A percentile compares a stretch with the other conserved stretches of the same genome.
These are phyloP conservation scores for Pangasianodon gigas DNA, from an alignment of 2,113 vertebrate genomes.

Conservation along the genomic window DNA sequence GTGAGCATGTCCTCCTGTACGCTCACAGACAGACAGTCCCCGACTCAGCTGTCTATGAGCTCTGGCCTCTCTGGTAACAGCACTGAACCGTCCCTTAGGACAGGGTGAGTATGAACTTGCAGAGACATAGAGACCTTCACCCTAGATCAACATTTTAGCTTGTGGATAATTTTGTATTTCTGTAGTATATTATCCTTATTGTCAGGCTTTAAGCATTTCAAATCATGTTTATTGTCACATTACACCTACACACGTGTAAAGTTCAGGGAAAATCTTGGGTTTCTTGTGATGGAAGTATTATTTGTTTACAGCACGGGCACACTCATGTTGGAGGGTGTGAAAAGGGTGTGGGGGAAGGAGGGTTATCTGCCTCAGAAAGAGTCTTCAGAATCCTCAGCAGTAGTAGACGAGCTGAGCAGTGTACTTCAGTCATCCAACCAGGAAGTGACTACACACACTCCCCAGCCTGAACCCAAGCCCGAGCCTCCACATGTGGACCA, in stretches of 20 bases:
- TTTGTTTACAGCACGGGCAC: slow-evolving; percentile 71
- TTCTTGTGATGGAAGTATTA: background rate
- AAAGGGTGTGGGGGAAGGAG: slow-evolving; percentile 90
- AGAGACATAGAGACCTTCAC: background rate
- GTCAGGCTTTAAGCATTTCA: background rate
- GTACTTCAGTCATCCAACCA: slow-evolving; percentile 54
- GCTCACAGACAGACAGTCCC: slow-evolving; percentile 86
- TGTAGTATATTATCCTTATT: background rate
- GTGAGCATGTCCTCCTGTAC: slow-evolving; percentile 79
- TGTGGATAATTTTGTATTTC: background rate
- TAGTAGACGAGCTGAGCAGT: slow-evolving; percentile 56
- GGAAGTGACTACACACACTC: slow-evolving; percentile 53
- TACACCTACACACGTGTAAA: background rate
- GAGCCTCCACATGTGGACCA: slow-evolving; percentile 68
- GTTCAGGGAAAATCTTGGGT: background rate
- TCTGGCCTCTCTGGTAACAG: slow-evolving; percentile 89
- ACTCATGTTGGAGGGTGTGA: slow-evolving; percentile 87
- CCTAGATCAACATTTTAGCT: background rate
- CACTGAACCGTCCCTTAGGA: slow-evolving; percentile 78
- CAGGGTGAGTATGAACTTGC: slow-evolving; percentile 75
- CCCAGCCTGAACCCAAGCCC: slow-evolving; percentile 47
- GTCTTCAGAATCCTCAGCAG: slow-evolving; percentile 60
- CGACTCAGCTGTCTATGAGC: slow-evolving; percentile 84
- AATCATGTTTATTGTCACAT: background rate
- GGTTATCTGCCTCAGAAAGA: slow-evolving; percentile 88